phyloP scores from a whole-genome alignment of 2,797 vertebrate species.

The Syncerus caffer region DNA sequence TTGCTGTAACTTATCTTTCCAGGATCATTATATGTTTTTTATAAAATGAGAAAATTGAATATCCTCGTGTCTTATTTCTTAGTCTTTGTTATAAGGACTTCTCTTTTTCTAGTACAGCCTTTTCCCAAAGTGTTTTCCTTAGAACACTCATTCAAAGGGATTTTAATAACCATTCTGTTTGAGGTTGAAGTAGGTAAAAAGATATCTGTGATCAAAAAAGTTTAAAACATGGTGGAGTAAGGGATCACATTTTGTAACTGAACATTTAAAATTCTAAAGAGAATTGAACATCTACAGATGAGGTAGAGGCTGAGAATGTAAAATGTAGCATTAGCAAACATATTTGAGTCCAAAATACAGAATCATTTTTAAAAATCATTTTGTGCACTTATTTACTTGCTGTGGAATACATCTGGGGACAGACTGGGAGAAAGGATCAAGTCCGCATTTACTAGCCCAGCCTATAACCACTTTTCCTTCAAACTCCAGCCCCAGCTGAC shows the following conservation, averaged over 20 bases:
- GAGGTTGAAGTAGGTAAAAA: background rate
- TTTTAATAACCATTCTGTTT: constrained; percentile 9
- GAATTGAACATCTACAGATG: background rate
- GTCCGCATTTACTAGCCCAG: background rate
- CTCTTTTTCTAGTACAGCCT: background rate
- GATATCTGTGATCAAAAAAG: background rate
- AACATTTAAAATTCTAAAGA: background rate
- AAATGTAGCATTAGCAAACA: background rate
- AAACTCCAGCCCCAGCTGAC: background rate
- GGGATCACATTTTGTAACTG: background rate
- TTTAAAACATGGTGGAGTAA: background rate
- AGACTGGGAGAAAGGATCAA: background rate
- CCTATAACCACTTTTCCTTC: background rate
- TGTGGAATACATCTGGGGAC: background rate
- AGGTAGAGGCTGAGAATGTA: background rate
- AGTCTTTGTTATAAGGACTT: background rate
- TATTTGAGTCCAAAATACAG: background rate
- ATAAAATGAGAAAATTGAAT: background rate
- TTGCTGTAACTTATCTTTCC: background rate
- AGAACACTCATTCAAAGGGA: background rate
- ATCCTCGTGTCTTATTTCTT: background rate
- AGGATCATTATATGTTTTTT: background rate
- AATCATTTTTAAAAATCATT: background rate
- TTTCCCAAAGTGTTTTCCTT: background rate
- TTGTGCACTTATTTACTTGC: background rate